These are phyloP conservation scores for Sylvia atricapilla DNA, from an alignment of 2,113 vertebrate genomes.

Conservation along the genomic window DNA sequence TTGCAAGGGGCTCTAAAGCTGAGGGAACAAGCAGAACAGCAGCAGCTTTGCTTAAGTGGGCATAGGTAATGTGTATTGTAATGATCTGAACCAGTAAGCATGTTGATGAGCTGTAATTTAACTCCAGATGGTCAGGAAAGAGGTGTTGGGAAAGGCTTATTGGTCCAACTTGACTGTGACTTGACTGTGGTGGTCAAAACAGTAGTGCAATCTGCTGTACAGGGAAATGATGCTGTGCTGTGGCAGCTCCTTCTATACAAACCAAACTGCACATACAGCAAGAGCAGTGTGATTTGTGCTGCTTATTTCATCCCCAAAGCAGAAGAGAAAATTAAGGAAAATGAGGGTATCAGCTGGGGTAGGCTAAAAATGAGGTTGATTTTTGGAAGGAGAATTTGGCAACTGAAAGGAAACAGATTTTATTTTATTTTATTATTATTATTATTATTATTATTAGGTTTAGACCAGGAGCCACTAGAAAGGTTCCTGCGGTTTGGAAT, in stretches of 20 bases:
- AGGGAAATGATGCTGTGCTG: neutral
- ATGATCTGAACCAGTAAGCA: neutral
- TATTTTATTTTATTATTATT: too few species aligned
- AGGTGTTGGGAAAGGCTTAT: neutral
- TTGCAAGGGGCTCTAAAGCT: neutral
- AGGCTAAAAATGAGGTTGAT: neutral
- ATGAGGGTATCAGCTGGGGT: neutral
- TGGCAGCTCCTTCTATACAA: neutral
- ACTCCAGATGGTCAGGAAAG: constrained; percentile 41
- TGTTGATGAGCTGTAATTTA: constrained; percentile 22
- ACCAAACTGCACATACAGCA: neutral
- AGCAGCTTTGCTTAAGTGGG: neutral
- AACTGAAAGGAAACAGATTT: neutral
- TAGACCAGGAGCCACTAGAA: neutral
- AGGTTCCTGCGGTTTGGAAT: neutral
- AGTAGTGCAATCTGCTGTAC: neutral
- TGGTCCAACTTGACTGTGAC: constrained; percentile 1
- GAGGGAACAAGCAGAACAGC: neutral
- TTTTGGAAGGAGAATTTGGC: neutral
- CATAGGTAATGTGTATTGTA: neutral
- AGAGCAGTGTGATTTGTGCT: neutral
- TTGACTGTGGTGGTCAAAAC: neutral
- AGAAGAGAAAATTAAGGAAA: neutral
- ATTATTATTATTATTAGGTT: neutral
- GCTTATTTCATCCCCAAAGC: neutral